phyloP scores from a whole-genome alignment of 2,113 vertebrate species.

The Phylloscopus whistleri region DNA sequence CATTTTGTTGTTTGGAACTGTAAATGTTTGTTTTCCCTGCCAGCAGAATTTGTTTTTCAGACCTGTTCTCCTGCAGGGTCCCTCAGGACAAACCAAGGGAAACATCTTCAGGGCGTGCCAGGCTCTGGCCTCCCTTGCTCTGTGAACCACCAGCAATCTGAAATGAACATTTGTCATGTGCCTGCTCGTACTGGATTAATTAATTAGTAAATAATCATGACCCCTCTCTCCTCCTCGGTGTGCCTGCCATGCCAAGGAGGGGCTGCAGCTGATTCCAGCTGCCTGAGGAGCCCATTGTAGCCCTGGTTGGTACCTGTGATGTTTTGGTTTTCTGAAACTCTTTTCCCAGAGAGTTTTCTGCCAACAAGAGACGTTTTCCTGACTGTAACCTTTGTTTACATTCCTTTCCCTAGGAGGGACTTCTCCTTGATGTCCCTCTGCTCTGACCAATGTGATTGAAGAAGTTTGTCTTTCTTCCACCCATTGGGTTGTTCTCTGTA shows the following conservation, averaged over 20 bases:
- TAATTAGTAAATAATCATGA: not conserved
- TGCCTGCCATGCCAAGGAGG: not conserved
- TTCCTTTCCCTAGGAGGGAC: too few species aligned
- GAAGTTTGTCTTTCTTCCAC: too few species aligned
- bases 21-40: not conserved
- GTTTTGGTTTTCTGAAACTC: too few species aligned
- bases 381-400: too few species aligned
- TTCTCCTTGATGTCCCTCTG: too few species aligned
- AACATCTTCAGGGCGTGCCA: accelerated
- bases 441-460: too few species aligned
- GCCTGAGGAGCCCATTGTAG: not conserved
- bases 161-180: not conserved
- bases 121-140: not conserved
- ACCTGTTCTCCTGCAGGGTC: not conserved
- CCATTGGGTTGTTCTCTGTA: too few species aligned
- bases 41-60: not conserved
- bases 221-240: not conserved
- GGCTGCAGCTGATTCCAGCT: not conserved
- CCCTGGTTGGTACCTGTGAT: too few species aligned
- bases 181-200: not conserved
- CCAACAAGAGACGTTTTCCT: too few species aligned
- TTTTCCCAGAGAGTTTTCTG: too few species aligned
- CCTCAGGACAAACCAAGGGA: not conserved
- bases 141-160: not conserved
- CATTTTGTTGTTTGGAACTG: not conserved